Base-by-base conservation (phyloP, 2,888 invertebrate genomes). In the Dusona sp. region DNA sequence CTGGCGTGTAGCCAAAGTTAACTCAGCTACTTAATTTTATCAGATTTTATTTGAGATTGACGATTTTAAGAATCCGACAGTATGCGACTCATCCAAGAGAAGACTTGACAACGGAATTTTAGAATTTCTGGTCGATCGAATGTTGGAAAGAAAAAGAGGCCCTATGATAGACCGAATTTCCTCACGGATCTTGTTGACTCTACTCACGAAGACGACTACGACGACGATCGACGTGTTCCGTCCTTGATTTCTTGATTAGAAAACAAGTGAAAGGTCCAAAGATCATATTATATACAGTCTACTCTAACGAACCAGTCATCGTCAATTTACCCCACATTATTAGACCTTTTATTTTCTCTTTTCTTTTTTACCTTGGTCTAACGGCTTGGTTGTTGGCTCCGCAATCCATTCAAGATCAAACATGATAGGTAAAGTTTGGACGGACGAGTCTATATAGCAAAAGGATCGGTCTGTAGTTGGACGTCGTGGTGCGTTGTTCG, bases 341-440 rank as follows among this genome's bases (percentile, higher is more conserved):
- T 83, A 29, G 64, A 80, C 77, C 80, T 80, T 75, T 77, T 57
- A 68, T 79, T 79, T 74, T 74, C 48, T 65, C 79, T 48, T 25
- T 61, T 33, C 36, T 51, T 51, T 73, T 68, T 80, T 36, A 72
- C 65, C 64, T 77, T 61, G 38, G 48, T 65, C 70, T 61, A 65
- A 65, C 73, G 70, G 72, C 54, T 33, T 22, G 67, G 38, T 33
- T 51, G 78, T 83, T 83, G 65, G 79, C 80, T 80, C 67, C 79
- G n/a, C 83, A 79, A 83, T 84, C 79, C 48, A 51, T 79, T 78
- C 51, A 61, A 88, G 86, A 88, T 88, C 84, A 78, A 85, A 85
- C 84, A 88, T 68, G 88, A 88, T 88, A 87, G 82, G 78, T 67
- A 61, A 79, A 77, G 51, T 29, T 48, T 16, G 38, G 79, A 78